Conservation (phyloP, 92 coral and sea anemone genomes). For the Zoanthus solanderi region DNA sequence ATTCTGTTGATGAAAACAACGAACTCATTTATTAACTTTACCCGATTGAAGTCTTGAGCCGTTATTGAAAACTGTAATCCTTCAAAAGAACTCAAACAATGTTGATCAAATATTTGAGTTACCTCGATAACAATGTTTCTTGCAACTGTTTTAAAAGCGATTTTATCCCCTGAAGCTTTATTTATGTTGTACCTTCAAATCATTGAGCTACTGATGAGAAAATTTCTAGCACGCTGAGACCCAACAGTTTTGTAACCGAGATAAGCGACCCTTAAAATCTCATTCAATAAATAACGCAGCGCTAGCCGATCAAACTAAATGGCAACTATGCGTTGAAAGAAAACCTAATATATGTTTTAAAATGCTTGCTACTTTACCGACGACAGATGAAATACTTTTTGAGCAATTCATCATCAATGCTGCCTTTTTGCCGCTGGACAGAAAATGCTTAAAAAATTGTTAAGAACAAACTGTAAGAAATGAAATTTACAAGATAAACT, state of each 20-base stretch:
- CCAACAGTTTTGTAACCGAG: conserved; percentile 19
- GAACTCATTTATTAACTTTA: conserved; percentile 16
- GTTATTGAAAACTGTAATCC: conserved; percentile 20
- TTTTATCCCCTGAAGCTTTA: conserved; percentile 1
- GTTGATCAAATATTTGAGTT: conserved; percentile 3
- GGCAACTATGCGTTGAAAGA: conserved; percentile 30
- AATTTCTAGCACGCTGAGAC: background rate
- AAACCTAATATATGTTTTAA: conserved; percentile 11
- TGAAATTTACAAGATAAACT: background rate
- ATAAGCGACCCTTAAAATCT: conserved; percentile 10
- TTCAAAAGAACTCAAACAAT: background rate
- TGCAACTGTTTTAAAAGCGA: background rate
- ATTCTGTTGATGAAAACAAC: conserved; percentile 5
- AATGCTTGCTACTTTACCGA: conserved; percentile 2
- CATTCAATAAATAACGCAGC: conserved; percentile 15
- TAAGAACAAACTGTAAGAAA: background rate
- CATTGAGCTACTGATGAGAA: background rate
- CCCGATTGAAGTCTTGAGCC: conserved; percentile 22
- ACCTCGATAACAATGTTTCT: background rate
- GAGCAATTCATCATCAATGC: background rate
- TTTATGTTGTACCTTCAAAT: conserved; percentile 1
- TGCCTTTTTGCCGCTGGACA: background rate
- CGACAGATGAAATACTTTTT: conserved; percentile 16
- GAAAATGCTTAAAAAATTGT: background rate
- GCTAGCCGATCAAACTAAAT: conserved; percentile 20